Percentiles rank a stretch among this genome's conserved stretches.
phyloP scores from a whole-genome alignment of 2,888 invertebrate genomes.

The Pollenia labialis region DNA sequence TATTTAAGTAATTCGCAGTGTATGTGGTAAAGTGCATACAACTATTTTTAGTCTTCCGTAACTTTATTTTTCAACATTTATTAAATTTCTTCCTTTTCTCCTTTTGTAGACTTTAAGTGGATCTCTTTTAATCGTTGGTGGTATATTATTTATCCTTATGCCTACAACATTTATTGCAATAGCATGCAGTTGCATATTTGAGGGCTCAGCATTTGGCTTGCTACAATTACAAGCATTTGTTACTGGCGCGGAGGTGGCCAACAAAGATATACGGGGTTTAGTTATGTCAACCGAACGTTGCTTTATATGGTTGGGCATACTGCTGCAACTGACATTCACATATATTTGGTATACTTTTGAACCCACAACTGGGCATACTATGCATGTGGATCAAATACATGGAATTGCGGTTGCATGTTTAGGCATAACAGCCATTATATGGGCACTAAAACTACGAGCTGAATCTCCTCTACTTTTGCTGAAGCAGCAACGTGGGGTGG shows the following conservation, averaged over 20 bases:
- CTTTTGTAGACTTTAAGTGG: conserved; percentile 79
- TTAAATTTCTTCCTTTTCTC: conserved; percentile 6
- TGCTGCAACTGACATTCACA: conserved; percentile 79
- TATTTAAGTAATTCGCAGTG: too few species aligned
- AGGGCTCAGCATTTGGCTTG: conserved; percentile 81
- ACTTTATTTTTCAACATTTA: background rate
- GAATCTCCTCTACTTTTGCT: conserved; percentile 80
- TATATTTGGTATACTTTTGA: conserved; percentile 78
- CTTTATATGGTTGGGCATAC: conserved; percentile 81
- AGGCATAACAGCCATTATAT: conserved; percentile 78
- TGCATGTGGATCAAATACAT: conserved; percentile 81
- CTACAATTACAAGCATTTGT: conserved; percentile 80
- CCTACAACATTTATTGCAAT: conserved; percentile 76
- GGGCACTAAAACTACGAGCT: conserved; percentile 76
- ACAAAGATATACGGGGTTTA: conserved; percentile 80
- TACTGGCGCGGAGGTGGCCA: conserved; percentile 80
- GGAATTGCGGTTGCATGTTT: conserved; percentile 78
- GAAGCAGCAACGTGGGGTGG: conserved; percentile 78
- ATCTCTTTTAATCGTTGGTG: conserved; percentile 79
- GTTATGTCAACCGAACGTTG: conserved; percentile 80
- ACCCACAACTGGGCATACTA: conserved; percentile 69
- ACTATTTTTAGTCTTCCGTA: too few species aligned
- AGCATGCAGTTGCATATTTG: conserved; percentile 78
- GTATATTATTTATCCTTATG: conserved; percentile 77
- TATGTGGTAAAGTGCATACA: too few species aligned